Evolutionary conservation across 2,797 vertebrate species (phyloP).

Genomic region (Eulemur rubriventer): DNA sequence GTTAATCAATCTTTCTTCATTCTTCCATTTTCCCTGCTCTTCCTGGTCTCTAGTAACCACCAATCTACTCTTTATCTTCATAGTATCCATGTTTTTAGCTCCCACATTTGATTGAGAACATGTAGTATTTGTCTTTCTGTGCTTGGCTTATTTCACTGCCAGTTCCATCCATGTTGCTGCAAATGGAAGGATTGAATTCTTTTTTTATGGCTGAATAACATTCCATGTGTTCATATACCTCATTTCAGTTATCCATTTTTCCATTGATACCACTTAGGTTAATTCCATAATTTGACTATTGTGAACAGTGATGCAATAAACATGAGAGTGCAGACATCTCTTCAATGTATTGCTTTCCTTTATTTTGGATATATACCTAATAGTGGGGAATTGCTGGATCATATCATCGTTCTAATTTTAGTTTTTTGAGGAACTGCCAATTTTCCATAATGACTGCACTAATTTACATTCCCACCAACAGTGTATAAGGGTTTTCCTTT

Average conservation of each 20-base stretch:
- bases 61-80: background rate
- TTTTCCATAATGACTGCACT: background rate
- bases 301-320: background rate
- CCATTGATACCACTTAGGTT: background rate
- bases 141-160: background rate
- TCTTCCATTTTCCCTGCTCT: background rate
- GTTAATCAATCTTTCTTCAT: background rate
- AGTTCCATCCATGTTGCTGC: background rate
- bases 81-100: background rate
- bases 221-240: background rate
- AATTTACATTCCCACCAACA: background rate
- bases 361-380: background rate
- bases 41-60: background rate
- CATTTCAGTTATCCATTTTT: background rate
- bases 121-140: background rate
- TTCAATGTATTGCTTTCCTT: background rate
- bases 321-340: background rate
- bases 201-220: background rate
- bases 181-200: background rate
- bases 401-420: background rate
- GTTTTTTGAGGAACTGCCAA: background rate
- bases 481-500: background rate
- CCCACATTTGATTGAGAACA: background rate
- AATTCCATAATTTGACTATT: background rate
- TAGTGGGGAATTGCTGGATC: background rate